Conservation (phyloP, 2,888 invertebrate species). For the Apotomis capreana region DNA sequence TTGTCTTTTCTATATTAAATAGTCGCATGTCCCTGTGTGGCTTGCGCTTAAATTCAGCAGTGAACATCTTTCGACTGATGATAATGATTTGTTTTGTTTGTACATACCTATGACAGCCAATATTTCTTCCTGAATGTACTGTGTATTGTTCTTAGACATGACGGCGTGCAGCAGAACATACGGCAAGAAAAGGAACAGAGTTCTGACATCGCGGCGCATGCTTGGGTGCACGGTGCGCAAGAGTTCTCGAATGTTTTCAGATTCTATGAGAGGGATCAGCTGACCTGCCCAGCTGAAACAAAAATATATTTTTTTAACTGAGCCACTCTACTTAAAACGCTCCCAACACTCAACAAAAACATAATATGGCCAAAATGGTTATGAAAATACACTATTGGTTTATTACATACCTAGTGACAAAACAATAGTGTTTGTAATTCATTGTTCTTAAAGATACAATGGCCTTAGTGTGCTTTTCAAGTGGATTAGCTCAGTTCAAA, state of each 20-base stretch:
- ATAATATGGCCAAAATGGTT: too few species aligned
- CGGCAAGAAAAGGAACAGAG: conserved; percentile 89
- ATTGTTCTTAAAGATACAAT: too few species aligned
- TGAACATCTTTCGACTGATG: too few species aligned
- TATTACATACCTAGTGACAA: too few species aligned
- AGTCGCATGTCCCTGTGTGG: too few species aligned
- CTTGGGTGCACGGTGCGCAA: conserved; percentile 89
- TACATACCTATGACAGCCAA: conserved; percentile 71
- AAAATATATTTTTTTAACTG: not conserved
- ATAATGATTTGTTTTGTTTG: too few species aligned
- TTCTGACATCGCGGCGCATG: conserved; percentile 88
- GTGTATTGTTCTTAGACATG: conserved; percentile 76
- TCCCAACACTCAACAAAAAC: not conserved
- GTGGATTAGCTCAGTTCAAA: too few species aligned
- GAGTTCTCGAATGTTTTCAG: conserved; percentile 83
- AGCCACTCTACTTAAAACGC: not conserved
- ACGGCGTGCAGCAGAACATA: conserved; percentile 87
- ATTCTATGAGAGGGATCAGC: conserved; percentile 85
- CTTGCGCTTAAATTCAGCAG: too few species aligned
- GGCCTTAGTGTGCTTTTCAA: too few species aligned
- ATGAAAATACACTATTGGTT: too few species aligned
- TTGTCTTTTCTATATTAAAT: too few species aligned
- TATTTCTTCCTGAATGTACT: conserved; percentile 74
- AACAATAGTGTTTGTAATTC: too few species aligned
- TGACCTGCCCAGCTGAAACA: conserved; percentile 87